Evolutionary conservation across 2,797 vertebrate genomes (phyloP), one percentile per base, ranked within the genome.

Genomic region (Siniperca undulata): DNA sequence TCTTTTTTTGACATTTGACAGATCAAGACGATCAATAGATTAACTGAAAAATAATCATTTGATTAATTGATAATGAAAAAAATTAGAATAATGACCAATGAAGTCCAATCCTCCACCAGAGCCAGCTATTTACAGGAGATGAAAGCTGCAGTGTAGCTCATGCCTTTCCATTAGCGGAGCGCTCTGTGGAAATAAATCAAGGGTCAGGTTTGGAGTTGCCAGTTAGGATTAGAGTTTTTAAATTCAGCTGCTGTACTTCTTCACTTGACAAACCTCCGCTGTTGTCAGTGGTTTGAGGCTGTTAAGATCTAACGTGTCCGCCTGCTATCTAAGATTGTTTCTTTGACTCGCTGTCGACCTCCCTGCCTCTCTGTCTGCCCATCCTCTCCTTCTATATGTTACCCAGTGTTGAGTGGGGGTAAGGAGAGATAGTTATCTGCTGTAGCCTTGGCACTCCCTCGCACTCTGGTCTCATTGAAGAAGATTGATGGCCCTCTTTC

Each of bases 401-500:
- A 87, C 86, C 88, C 78, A 78, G 78, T 68, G 88, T 76, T 89
- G 89, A 89, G 86, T 88, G 81, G 88, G 78, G 88, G 91, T 89
- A 87, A 92, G 90, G 85, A 86, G 87, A 88, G 92, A 91, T 92
- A 76, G 93, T 93, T 91, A 95, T 94, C 90, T 84, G 86, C 86
- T 82, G 83, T 83, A 91, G 93, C 92, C 93, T 93, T 91, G 93
- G 92, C 81, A 91, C 85, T 93, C 87, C 76, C 82, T 74, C 59
- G 80, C 89, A 89, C 91, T 91, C 84, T 22, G 85, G 67, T 82
- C 89, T 93, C 88, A 81, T 89, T 92, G 92, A 93, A 87, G 88
- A 89, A 94, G 94, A 94, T 93, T 93, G 93, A 94, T 95, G 90
- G 89, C 84, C 89, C 91, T 90, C 85, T 86, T 89, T 86, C 65